Base-by-base conservation (phyloP, 30 jellyfish, hydroid and myxozoan species). In the Turritopsis dohrnii region DNA sequence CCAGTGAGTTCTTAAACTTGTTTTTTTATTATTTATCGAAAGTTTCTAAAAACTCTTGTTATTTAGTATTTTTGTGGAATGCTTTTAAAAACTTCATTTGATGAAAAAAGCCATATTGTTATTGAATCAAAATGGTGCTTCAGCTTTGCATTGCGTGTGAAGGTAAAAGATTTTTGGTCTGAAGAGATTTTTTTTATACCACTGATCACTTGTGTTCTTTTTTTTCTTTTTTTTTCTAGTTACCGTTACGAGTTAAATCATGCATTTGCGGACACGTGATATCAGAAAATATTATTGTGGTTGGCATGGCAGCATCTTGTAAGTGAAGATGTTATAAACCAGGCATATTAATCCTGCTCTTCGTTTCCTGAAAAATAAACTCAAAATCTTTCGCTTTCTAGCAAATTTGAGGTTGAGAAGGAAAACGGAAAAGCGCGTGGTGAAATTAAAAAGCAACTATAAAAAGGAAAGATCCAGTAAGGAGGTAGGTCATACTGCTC, bases 241-340 rank as follows among this genome's bases (percentile, higher is more conserved):
- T 69, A 27, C 31, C 77, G 28, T 19, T 69, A 17, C 9, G 77
- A 69, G 22, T 69, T n/a, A 69, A 27, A 69, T 69, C 77, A 8
- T 69, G 77, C 30, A n/a, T 27, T 69, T 69, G 77, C 19, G 77
- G 77, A n/a, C 77, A 69, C 77, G 77, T 69, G 77, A n/a, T 69
- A 9, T 23, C 77, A 7, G 77, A 69, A 27, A 69, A 69, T 69
- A n/a, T 69, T 23, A 69, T 69, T 21, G 77, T 69, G 16, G 22
- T 27, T n/a, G 77, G 30, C 19, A 27, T 69, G 30, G 9, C 77
- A 0, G 9, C 77, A 1, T 69, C 29, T 21, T 3, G 76, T 26
- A 17, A 21, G 76, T 66, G 8, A 66, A 54, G n/a, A 54, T n/a
- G 72, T 54, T 54, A 54, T n/a, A n/a, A 16, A 16, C 18, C 27